Conservation (phyloP, 2,113 vertebrate species). For the Ctenomys sociabilis region DNA sequence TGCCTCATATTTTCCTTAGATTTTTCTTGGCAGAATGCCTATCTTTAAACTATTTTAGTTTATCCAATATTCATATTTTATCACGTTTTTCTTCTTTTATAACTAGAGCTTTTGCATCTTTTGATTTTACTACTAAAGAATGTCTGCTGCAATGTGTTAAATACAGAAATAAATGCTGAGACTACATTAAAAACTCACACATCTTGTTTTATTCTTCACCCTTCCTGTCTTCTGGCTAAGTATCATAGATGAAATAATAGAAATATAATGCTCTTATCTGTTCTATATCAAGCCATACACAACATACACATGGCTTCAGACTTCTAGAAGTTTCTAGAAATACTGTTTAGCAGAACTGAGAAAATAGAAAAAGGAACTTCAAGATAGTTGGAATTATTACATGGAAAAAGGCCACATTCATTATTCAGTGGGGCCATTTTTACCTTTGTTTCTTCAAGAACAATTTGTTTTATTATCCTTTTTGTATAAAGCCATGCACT, state of each 20-base stretch:
- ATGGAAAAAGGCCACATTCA: background rate
- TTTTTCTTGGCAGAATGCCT: background rate
- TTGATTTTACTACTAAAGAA: background rate
- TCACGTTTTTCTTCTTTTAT: background rate
- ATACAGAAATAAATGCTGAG: background rate
- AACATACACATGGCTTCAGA: background rate
- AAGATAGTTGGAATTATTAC: background rate
- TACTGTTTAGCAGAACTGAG: background rate
- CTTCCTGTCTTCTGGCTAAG: background rate
- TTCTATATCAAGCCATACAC: background rate
- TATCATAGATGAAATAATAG: background rate
- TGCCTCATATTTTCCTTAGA: background rate
- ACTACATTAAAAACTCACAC: background rate
- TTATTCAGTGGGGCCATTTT: fast-evolving
- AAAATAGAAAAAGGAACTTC: background rate
- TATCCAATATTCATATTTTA: background rate
- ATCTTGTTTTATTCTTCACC: background rate
- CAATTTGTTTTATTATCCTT: background rate
- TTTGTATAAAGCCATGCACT: background rate
- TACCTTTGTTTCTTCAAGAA: background rate
- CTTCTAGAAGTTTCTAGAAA: background rate
- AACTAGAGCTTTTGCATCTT: background rate
- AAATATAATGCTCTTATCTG: background rate
- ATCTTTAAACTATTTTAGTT: background rate
- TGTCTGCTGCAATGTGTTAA: background rate